phyloP scores from a whole-genome alignment of 2,888 invertebrate genomes.

The Agrypnus murinus region DNA sequence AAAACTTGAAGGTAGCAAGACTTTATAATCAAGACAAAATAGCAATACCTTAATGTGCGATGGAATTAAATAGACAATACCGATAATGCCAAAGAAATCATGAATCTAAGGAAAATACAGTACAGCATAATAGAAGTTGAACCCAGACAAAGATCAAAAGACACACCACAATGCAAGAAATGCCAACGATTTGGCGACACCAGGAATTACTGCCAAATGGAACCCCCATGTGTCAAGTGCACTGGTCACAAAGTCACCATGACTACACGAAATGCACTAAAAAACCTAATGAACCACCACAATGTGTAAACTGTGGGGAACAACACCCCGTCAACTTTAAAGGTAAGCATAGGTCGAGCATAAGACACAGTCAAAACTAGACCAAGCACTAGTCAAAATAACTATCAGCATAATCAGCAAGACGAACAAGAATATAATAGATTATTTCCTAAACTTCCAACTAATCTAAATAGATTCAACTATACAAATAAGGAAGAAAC shows the following conservation, averaged over 20 bases:
- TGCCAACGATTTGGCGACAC: constrained; percentile 35
- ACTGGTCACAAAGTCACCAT: constrained; percentile 28
- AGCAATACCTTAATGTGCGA: neutral
- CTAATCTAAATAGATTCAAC: constrained; percentile 1
- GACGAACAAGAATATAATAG: constrained; percentile 1
- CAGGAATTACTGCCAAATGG: constrained; percentile 24
- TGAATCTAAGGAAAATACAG: constrained; percentile 6
- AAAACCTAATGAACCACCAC: neutral
- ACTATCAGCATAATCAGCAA: constrained; percentile 7
- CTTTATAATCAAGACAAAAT: constrained; percentile 18
- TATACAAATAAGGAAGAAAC: neutral
- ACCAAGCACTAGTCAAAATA: constrained; percentile 9
- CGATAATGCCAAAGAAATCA: neutral
- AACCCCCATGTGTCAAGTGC: constrained; percentile 30
- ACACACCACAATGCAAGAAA: constrained; percentile 19
- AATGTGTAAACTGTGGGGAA: constrained; percentile 34
- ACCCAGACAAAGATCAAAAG: constrained; percentile 8
- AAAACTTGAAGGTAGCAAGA: constrained; percentile 8
- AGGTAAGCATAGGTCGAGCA: neutral
- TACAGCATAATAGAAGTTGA: constrained; percentile 6
- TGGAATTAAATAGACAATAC: constrained; percentile 3
- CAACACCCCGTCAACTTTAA: constrained; percentile 10
- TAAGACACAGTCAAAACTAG: neutral
- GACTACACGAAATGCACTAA: constrained; percentile 20
- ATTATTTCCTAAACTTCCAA: constrained; percentile 6